A percentile compares a stretch with the other conserved stretches of the same genome.
Conservation (phyloP, 2,113 vertebrate genomes). For the Nanger granti region DNA sequence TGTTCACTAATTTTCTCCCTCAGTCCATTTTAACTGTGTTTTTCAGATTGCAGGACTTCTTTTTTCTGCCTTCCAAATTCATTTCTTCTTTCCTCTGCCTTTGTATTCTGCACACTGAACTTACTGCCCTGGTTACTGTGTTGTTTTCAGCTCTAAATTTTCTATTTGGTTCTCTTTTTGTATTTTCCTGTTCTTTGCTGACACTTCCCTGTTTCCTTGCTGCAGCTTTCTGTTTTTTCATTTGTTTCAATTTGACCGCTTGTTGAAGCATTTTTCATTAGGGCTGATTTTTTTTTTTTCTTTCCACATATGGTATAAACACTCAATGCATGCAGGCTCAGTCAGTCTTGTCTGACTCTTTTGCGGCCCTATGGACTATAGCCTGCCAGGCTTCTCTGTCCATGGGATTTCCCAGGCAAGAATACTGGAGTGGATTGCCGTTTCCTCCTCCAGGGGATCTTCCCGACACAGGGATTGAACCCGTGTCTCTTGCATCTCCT, state of each 20-base stretch:
- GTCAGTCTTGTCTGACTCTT: background rate
- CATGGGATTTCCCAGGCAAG: background rate
- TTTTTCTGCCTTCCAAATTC: background rate
- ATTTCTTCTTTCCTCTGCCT: background rate
- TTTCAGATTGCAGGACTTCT: background rate
- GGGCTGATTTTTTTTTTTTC: background rate
- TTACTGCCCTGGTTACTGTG: background rate
- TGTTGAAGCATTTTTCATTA: background rate
- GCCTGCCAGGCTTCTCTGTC: background rate
- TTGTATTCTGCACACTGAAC: background rate
- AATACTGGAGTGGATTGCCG: background rate
- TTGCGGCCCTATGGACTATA: background rate
- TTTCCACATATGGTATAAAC: background rate
- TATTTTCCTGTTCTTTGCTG: background rate
- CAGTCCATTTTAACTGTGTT: background rate
- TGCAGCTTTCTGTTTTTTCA: background rate
- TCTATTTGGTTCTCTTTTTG: background rate
- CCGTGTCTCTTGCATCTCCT: background rate
- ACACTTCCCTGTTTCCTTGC: background rate
- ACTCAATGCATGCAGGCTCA: rapidly evolving
- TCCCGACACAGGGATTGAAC: background rate
- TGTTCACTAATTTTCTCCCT: background rate
- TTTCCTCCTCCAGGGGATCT: background rate
- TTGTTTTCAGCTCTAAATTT: background rate
- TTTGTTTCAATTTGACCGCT: background rate